Base-by-base conservation (phyloP, 2,113 vertebrate genomes). In the Laticauda colubrina region DNA sequence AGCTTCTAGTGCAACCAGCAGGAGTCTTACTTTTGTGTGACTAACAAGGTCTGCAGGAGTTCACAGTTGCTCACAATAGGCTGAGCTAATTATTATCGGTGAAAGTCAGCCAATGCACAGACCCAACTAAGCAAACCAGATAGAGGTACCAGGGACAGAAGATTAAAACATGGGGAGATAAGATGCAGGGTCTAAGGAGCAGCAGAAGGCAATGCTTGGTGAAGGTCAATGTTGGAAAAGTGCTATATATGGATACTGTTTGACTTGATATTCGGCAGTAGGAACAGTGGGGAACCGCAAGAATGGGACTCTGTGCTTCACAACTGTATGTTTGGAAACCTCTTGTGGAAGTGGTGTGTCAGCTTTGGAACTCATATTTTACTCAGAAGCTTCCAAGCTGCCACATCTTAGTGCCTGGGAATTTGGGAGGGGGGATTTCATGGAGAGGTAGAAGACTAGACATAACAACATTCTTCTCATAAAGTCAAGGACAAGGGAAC, bases 1-100 rank as follows among this genome's bases (percentile, higher is more conserved):
- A 91, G 92, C 87, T 89, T 94, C 93, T 91, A 57, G 2, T 90
- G 61, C 81, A 75, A 45, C 90, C 91, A 95, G 94, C 93, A 85
- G 94, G 92, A 95, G 69, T 92, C 91, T 95, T 94, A 86, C 90
- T 94, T 95, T 92, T 53, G 87, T 93, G 64, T 91, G 0, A 0
- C 90, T 92, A 23, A 90, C 89, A 89, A 94, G 91, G 92, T 90
- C 87, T 55, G 64, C 92, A 88, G 21, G 88, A 94, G 92, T 86
- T 94, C 93, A 90, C 95, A 94, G 92, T 91, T 89, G 69, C 92
- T 93, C 93, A 85, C 94, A 96, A 95, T 0, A 0, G 88, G 96
- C 95, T 96, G 96, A 96, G 92, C 95, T 96, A 95, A 97, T 96
- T 97, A 81, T 43, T 96, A 96, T 96, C 93, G 91, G 92, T 93